Evolutionary conservation across 2,888 invertebrate genomes (phyloP), one percentile per base, ranked within the genome.

Genomic region (Polietes domitor): DNA sequence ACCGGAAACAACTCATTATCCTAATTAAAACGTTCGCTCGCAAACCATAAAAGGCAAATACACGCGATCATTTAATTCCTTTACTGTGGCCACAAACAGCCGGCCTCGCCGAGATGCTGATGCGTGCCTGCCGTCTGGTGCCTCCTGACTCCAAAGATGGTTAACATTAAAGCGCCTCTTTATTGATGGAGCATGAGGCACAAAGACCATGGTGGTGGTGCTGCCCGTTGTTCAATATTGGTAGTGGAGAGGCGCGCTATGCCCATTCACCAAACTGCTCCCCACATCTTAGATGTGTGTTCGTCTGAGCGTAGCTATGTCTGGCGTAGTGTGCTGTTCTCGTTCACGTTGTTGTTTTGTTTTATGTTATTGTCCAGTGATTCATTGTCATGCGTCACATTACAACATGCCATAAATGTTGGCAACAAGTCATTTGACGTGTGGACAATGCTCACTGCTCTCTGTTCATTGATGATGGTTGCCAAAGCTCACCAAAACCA

Each of bases 1-100:
- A 86, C 90, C 91, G 90, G 90, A 90, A 90, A 90, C 90, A 90
- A 90, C 90, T 90, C 90, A 90, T 90, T 90, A 90, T 91, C 90
- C 90, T 90, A 90, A 90, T 90, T 90, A 90, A 90, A 91, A 91
- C 90, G 90, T 90, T 90, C 89, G 89, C 90, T 89, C 88, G 88
- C 86, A 87, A 88, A 85, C 90, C 89, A 89, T 88, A 88, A 89
- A 89, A 87, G 89, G 85, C 74, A 86, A 88, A 87, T 91, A 88
- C 90, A 90, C 90, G 90, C 90, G 91, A 91, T 90, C 90, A 88
- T 89, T 88, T 89, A 87, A 89, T 89, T 86, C 88, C 19, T 84
- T 28, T 72, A 86, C 72, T 65, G 71, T 68, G 37, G 63, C 53
- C 21, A 17, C n/a, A 53, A 70, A 50, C 21, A 61, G 43, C 47